Base-by-base conservation (phyloP, 2,113 vertebrate genomes). In the Potamarius usumacintae region DNA sequence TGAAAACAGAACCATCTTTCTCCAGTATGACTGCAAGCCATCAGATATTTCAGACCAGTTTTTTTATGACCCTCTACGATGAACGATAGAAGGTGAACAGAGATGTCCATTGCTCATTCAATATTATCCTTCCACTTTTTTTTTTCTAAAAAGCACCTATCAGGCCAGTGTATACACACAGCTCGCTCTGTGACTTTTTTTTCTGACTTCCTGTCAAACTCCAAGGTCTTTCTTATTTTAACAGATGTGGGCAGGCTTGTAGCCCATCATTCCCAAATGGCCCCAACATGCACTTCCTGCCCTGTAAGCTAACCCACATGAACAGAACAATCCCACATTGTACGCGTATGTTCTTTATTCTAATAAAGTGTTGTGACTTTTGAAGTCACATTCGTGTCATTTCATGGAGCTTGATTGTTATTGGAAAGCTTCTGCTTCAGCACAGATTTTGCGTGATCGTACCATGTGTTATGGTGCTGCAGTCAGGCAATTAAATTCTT, bases 201-300 rank as follows among this genome's bases (percentile, higher is more conserved):
- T 52, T 62, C 69, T 42, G 15, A 87, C 89, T 95, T 95, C 93
- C 94, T 94, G 88, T 92, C 91, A 90, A 90, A 93, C 90, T 94
- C 87, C 91, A 94, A 92, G 90, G 91, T 92, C 92, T 92, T 89
- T 92, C 94, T 90, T 94, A 94, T 93, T 94, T 95, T 92, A 94
- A 95, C 95, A 95, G 95, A 96, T 95, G 95, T 94, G 91, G 92
- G 90, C 89, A 94, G 92, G 90, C 91, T 90, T 92, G 92, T 87
- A 87, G 90, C 90, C 92, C 90, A 91, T 91, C 76, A 88, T 91
- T 92, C 91, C 91, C 92, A 90, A 88, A 91, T 94, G 94, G 95
- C 94, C 95, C 55, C 60, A 90, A 90, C 76, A 77, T 94, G 94
- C 94, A 95, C 95, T 95, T 96, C 95, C 95, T 96, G 94, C 91